These are phyloP conservation scores for Euclidia mi DNA, from an alignment of 2,888 invertebrate genomes.

Conservation along the genomic window DNA sequence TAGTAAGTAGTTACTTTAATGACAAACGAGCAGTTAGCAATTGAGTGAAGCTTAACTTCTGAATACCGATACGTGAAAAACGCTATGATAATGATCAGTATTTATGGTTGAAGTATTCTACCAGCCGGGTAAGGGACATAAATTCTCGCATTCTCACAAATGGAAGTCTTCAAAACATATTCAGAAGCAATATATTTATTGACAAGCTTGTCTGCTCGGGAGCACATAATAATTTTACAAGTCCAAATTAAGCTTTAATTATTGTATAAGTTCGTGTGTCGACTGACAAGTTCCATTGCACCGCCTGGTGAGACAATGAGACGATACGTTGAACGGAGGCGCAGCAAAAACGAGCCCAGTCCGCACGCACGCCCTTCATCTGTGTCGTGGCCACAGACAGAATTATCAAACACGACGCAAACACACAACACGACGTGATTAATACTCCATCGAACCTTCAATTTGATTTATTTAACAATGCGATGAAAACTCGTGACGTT, in stretches of 20 bases:
- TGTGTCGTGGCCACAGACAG: constrained; percentile 52
- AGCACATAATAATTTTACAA: constrained; percentile 38
- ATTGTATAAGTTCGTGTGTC: constrained; percentile 59
- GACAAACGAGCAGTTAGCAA: no score
- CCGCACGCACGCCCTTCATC: constrained; percentile 63
- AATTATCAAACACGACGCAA: constrained; percentile 61
- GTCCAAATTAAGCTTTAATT: constrained; percentile 67
- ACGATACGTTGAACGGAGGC: constrained; percentile 33
- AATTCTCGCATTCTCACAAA: background rate
- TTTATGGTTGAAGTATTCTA: no score
- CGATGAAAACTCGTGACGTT: constrained; percentile 61
- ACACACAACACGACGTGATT: constrained; percentile 75
- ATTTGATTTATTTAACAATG: constrained; percentile 78
- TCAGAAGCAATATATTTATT: constrained; percentile 5
- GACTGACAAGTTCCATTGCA: constrained; percentile 59
- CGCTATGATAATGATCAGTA: no score
- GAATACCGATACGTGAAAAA: no score
- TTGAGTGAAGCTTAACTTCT: no score
- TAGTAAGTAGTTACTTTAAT: no score
- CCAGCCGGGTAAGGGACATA: background rate
- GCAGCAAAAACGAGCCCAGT: constrained; percentile 60
- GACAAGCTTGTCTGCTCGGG: constrained; percentile 30
- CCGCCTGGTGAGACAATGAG: constrained; percentile 68
- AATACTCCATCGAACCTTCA: constrained; percentile 71
- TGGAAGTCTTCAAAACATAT: background rate